These are phyloP conservation scores for Amphipoea lucens DNA, from an alignment of 2,888 invertebrate species.

Conservation along the genomic window DNA sequence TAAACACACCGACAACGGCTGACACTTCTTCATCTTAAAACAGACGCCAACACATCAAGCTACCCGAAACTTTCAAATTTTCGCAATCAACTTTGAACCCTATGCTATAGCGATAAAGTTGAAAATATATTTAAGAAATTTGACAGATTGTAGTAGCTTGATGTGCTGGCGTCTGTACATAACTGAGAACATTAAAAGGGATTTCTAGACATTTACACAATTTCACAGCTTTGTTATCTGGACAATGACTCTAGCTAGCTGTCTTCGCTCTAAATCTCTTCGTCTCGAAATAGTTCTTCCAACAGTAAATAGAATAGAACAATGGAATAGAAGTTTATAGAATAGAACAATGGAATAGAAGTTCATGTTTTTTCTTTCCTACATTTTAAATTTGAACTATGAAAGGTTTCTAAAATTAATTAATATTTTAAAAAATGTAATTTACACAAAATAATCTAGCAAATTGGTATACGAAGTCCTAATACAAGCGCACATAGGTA, in stretches of 20 bases:
- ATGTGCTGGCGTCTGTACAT: background rate
- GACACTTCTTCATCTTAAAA: constrained; percentile 38
- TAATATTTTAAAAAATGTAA: too few species aligned
- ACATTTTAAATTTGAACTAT: too few species aligned
- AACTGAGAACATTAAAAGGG: constrained; percentile 37
- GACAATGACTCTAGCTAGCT: constrained; percentile 29
- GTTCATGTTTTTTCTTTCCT: background rate
- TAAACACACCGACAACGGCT: constrained; percentile 36
- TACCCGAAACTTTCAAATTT: too few species aligned
- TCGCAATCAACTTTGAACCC: too few species aligned
- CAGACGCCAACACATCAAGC: too few species aligned
- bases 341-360: background rate
- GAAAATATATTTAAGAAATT: too few species aligned
- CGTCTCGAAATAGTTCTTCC: constrained; percentile 18
- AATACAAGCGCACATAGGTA: background rate
- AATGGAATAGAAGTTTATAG: background rate
- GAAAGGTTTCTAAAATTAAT: background rate
- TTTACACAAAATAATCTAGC: too few species aligned
- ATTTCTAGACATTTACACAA: constrained; percentile 53
- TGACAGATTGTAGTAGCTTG: too few species aligned
- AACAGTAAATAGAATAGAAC: constrained; percentile 1
- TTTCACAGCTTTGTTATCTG: constrained; percentile 42
- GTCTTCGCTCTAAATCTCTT: constrained; percentile 46
- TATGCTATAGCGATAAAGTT: too few species aligned
- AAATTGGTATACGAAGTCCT: background rate